Conservation (phyloP, 35 echinoderm and acorn worm genomes). For the Ophiothrix spiculata region DNA sequence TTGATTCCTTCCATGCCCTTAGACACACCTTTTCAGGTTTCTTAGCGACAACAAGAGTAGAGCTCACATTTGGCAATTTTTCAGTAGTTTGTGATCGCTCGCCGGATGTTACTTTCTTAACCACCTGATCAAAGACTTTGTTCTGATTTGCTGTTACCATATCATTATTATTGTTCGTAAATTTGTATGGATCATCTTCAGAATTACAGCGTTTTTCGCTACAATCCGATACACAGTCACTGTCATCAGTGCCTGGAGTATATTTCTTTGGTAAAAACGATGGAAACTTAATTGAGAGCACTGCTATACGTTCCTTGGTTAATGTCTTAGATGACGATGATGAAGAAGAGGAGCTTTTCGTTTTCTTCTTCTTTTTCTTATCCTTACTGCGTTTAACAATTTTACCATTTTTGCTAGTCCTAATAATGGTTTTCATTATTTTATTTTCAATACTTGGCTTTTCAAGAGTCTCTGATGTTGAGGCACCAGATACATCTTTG, state of each 20-base stretch:
- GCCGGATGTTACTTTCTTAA: neutral
- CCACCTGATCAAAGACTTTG: conserved; percentile 2
- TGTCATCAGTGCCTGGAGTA: neutral
- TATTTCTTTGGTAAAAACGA: neutral
- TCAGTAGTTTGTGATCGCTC: neutral
- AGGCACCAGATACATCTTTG: no score
- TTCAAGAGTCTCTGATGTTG: neutral
- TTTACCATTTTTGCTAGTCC: neutral
- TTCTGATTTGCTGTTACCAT: neutral
- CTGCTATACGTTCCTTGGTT: neutral
- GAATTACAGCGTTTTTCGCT: neutral
- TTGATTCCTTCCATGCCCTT: neutral
- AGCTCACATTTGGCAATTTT: neutral
- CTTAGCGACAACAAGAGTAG: neutral
- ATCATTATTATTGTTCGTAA: conserved; percentile 6
- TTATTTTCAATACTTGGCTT: neutral
- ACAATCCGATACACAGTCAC: neutral
- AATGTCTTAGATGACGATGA: neutral
- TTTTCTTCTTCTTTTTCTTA: conserved; percentile 13
- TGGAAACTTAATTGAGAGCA: neutral
- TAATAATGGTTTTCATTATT: neutral
- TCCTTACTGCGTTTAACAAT: neutral
- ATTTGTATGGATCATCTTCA: neutral
- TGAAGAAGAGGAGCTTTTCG: neutral
- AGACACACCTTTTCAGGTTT: conserved; percentile 9